Conservation (phyloP, 2,888 invertebrate genomes). For the Lapara coniferarum region DNA sequence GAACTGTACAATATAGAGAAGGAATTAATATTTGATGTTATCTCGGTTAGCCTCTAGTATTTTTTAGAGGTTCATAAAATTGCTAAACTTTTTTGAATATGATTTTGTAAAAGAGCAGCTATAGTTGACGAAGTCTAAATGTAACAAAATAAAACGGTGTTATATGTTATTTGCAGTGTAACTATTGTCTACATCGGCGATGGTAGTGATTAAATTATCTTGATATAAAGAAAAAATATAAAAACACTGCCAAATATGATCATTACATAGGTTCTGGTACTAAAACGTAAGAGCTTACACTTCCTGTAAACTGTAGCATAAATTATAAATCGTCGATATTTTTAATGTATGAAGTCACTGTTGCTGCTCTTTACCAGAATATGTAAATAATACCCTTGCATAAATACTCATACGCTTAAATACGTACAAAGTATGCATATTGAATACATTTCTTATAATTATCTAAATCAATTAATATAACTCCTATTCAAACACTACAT, state of each 20-base stretch:
- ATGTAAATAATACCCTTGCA: slow-evolving; percentile 43
- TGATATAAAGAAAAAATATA: no score
- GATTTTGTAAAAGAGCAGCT: slow-evolving; percentile 30
- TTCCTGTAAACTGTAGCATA: no score
- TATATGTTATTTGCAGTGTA: no score
- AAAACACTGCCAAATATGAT: no score
- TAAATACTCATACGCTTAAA: slow-evolving; percentile 65
- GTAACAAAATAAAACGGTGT: no score
- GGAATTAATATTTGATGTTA: slow-evolving; percentile 59
- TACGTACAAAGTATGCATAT: slow-evolving; percentile 60
- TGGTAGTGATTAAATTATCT: no score
- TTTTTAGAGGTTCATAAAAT: slow-evolving; percentile 35
- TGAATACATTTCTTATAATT: slow-evolving; percentile 28
- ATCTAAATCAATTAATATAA: slow-evolving; percentile 26
- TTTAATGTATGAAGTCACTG: neutral
- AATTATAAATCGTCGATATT: no score
- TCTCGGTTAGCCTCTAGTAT: slow-evolving; percentile 40
- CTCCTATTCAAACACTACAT: slow-evolving; percentile 28
- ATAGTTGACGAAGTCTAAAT: no score
- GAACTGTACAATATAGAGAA: slow-evolving; percentile 52
- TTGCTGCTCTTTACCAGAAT: slow-evolving; percentile 2
- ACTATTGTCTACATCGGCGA: no score
- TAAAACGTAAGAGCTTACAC: no score
- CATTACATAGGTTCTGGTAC: no score
- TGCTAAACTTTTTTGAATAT: slow-evolving; percentile 23